phyloP scores from a whole-genome alignment of 1,140 invertebrate species.

The Dendroctonus ponderosae region DNA sequence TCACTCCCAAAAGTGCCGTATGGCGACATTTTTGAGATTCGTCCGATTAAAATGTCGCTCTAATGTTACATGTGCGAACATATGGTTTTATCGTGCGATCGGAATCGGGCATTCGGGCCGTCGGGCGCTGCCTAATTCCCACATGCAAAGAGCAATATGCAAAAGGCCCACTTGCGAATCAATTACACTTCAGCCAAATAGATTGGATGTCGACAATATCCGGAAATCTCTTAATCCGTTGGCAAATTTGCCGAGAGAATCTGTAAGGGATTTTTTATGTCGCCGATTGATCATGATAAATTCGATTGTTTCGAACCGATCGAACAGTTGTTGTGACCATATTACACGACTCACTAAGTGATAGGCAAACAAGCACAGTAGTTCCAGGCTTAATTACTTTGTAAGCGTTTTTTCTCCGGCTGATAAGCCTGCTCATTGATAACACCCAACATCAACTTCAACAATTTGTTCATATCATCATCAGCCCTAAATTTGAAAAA shows the following conservation, averaged over 20 bases:
- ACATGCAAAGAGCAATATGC: neutral
- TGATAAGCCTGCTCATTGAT: slow-evolving; percentile 7
- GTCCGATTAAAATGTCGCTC: slow-evolving; percentile 9
- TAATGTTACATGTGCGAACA: slow-evolving; percentile 25
- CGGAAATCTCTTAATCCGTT: neutral
- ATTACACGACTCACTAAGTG: slow-evolving; percentile 43
- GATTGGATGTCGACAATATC: neutral
- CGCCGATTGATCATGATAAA: slow-evolving; percentile 22
- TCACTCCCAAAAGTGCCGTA: slow-evolving; percentile 32
- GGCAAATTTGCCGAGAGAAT: neutral
- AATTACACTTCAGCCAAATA: neutral
- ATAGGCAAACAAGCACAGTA: slow-evolving; percentile 42
- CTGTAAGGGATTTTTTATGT: neutral
- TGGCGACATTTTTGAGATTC: slow-evolving; percentile 27
- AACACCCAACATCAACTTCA: neutral
- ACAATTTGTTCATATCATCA: neutral
- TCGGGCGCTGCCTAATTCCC: neutral
- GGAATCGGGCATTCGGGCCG: neutral
- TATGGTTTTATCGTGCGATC: slow-evolving; percentile 28
- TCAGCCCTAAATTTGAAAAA: neutral
- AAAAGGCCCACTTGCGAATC: neutral
- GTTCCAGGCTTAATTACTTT: slow-evolving; percentile 38
- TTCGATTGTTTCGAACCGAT: slow-evolving; percentile 1
- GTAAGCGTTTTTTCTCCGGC: slow-evolving; percentile 27
- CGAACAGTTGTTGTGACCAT: slow-evolving; percentile 42